Evolutionary conservation across 53 echinoderm and acorn worm species (phyloP).

Genomic region (Glandiceps talaboti): DNA sequence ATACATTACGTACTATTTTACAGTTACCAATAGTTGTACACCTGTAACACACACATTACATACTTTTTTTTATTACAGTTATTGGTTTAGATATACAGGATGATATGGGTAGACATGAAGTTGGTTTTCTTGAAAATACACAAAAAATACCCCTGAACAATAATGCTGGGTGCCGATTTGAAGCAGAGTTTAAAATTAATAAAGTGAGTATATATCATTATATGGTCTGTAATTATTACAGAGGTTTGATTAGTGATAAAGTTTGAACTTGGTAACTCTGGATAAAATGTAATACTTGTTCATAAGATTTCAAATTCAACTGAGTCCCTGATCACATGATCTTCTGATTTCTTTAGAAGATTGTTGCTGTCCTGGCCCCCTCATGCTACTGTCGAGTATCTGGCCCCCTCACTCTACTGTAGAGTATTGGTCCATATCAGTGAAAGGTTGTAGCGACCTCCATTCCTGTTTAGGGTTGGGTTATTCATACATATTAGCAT

Average conservation of each 20-base stretch:
- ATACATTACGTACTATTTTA: too few relatives aligned
- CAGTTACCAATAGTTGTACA: too few relatives aligned
- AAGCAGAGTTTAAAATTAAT: conserved; percentile 65
- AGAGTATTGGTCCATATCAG: too few relatives aligned
- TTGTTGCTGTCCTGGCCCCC: neutral
- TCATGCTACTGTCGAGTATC: neutral
- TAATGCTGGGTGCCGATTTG: conserved; percentile 59
- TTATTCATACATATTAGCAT: too few relatives aligned
- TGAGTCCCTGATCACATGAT: too few relatives aligned
- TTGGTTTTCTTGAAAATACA: conserved; percentile 88
- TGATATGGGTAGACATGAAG: conserved; percentile 97
- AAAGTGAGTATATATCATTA: conserved; percentile 50
- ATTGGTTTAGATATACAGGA: conserved; percentile 96
- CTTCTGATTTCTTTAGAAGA: neutral
- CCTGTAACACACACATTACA: too few relatives aligned
- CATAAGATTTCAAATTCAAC: neutral
- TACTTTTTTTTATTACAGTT: too few relatives aligned
- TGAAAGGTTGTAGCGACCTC: too few relatives aligned
- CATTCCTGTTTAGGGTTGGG: too few relatives aligned
- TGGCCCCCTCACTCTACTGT: too few relatives aligned
- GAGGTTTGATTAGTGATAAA: neutral
- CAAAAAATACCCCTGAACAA: conserved; percentile 63
- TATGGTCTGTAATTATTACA: neutral
- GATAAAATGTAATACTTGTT: neutral
- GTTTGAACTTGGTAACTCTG: too few relatives aligned